Percentiles rank a stretch among this genome's conserved stretches.
These are phyloP conservation scores for Cranoglanis bouderius DNA, from an alignment of 2,113 vertebrate species.

Conservation along the genomic window DNA sequence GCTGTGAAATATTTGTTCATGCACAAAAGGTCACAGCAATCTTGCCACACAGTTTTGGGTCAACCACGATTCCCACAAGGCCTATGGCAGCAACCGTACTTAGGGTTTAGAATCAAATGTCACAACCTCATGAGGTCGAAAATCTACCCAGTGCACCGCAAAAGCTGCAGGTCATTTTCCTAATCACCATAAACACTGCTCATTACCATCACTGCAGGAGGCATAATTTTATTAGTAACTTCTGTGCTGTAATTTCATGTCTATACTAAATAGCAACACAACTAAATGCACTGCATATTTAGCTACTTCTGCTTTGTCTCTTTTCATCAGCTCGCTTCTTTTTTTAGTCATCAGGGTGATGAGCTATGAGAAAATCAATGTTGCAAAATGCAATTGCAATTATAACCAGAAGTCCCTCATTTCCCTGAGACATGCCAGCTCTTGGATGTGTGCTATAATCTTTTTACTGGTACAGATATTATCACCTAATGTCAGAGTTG, in stretches of 20 bases:
- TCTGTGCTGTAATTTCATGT: conserved; percentile 12
- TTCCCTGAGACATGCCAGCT: conserved; percentile 18
- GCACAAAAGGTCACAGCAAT: background rate
- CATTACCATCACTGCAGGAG: background rate
- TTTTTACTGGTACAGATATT: conserved; percentile 44
- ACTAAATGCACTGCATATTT: background rate
- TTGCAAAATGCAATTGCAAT: conserved; percentile 31
- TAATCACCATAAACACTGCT: conserved; percentile 2
- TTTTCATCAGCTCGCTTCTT: background rate
- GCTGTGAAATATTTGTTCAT: conserved; percentile 14
- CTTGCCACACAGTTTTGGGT: background rate
- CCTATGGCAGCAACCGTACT: background rate
- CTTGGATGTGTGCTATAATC: conserved; percentile 35
- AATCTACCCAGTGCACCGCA: background rate
- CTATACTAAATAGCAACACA: conserved; percentile 19
- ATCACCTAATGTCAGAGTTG: conserved; percentile 21
- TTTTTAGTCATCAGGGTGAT: conserved; percentile 11
- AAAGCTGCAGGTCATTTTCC: background rate
- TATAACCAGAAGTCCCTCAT: conserved; percentile 16
- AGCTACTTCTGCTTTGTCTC: background rate
- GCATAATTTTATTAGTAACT: background rate
- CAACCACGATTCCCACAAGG: background rate
- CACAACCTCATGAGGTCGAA: background rate
- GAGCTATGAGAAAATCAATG: conserved; percentile 44
- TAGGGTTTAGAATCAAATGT: background rate